These are phyloP conservation scores for Callyntrura sp. DNA, from an alignment of 2,888 invertebrate species.

Conservation along the genomic window DNA sequence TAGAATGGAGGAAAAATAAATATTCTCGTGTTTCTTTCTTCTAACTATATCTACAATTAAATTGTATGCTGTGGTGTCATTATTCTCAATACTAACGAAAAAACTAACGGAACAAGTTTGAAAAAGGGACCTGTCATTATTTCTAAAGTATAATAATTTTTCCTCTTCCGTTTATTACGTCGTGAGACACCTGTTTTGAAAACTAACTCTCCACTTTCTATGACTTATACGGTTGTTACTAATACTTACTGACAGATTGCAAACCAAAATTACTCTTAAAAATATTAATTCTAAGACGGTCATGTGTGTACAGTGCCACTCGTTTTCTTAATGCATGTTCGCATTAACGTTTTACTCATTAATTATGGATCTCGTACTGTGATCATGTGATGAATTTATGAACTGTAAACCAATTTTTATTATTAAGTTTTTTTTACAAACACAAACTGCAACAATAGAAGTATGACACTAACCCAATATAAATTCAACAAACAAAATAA, in stretches of 20 bases:
- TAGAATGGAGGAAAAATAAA: not conserved
- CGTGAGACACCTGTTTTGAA: slow-evolving; percentile 14
- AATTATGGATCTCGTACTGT: not conserved
- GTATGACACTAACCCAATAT: too few species aligned
- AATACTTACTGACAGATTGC: not conserved
- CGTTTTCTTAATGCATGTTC: slow-evolving; percentile 38
- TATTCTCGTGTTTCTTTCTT: not conserved
- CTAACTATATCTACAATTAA: not conserved
- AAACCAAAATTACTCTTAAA: too few species aligned
- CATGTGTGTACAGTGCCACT: too few species aligned
- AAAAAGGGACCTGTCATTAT: slow-evolving; percentile 25
- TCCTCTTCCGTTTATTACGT: not conserved
- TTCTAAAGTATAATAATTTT: not conserved
- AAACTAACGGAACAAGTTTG: slow-evolving; percentile 29
- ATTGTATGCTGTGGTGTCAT: not conserved
- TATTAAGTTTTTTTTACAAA: too few species aligned
- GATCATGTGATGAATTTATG: slow-evolving; percentile 40
- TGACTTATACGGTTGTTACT: too few species aligned
- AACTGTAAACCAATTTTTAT: too few species aligned
- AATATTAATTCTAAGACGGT: too few species aligned
- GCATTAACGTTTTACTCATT: not conserved
- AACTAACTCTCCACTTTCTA: slow-evolving; percentile 30
- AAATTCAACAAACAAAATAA: not conserved
- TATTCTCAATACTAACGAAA: slow-evolving; percentile 32
- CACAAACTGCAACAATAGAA: too few species aligned